Percentiles rank a stretch among this genome's conserved stretches.
phyloP scores from a whole-genome alignment of 2,888 invertebrate species.

The Deladenus siricidicola region DNA sequence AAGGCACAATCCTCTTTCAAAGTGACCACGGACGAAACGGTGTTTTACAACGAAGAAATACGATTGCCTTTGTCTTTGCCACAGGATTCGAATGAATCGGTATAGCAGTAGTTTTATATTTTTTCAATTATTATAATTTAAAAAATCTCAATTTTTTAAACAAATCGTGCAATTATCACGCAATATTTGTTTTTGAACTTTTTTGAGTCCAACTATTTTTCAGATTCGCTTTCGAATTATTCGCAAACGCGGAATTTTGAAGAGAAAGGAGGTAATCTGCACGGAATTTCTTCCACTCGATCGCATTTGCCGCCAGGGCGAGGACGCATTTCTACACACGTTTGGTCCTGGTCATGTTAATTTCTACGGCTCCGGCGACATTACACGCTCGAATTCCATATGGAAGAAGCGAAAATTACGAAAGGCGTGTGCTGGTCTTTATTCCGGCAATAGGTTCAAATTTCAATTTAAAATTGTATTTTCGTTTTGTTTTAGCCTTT shows the following conservation, averaged over 20 bases:
- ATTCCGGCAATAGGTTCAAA: constrained; percentile 3
- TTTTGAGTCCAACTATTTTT: constrained; percentile 3
- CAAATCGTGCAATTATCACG: too few relatives aligned
- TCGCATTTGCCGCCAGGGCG: constrained; percentile 36
- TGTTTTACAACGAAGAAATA: constrained; percentile 35
- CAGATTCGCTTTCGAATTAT: constrained; percentile 37
- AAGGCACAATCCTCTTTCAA: constrained; percentile 21
- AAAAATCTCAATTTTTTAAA: too few relatives aligned
- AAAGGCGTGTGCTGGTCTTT: constrained; percentile 2
- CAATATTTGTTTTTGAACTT: not conserved
- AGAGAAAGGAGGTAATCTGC: constrained; percentile 12
- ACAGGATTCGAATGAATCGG: constrained; percentile 33
- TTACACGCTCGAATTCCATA: constrained; percentile 9
- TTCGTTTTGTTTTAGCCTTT: too few relatives aligned
- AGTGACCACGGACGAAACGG: constrained; percentile 18
- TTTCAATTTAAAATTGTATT: too few relatives aligned
- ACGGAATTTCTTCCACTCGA: constrained; percentile 27
- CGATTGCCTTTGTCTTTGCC: constrained; percentile 45
- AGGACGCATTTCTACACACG: constrained; percentile 36
- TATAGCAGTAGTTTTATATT: too few relatives aligned
- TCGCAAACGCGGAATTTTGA: not conserved
- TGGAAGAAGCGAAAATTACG: constrained; percentile 8
- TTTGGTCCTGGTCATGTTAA: constrained; percentile 43
- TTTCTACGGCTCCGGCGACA: constrained; percentile 37
- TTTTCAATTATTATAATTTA: too few relatives aligned